Percentiles rank a stretch among this genome's conserved stretches.
Evolutionary conservation across 2,797 vertebrate species (phyloP).

Genomic region (Odontamblyopus rebecca): DNA sequence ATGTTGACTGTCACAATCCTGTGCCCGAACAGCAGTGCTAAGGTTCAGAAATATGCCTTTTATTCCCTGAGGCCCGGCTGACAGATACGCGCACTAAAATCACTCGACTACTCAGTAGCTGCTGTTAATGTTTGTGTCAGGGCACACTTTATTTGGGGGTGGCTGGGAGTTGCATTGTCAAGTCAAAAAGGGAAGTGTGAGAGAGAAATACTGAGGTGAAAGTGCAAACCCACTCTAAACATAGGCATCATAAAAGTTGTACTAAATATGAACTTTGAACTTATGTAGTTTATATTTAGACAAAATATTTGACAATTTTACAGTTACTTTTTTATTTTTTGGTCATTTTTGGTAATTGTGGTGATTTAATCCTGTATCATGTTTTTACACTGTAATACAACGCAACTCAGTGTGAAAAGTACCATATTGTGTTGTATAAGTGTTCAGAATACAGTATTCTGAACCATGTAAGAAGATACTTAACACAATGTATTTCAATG

Average conservation of each 20-base stretch:
- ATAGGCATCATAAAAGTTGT: background rate
- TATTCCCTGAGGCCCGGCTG: slow-evolving; percentile 56
- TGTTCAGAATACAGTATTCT: too few relatives aligned
- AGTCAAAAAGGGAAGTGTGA: slow-evolving; percentile 28
- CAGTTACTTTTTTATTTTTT: too few relatives aligned
- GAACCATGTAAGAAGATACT: too few relatives aligned
- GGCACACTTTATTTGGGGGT: slow-evolving; percentile 60
- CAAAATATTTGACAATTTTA: too few relatives aligned
- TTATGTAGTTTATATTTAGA: background rate
- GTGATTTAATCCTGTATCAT: too few relatives aligned
- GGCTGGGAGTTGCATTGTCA: slow-evolving; percentile 68
- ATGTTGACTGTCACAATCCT: slow-evolving; percentile 70
- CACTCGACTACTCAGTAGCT: slow-evolving; percentile 63
- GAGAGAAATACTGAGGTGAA: background rate
- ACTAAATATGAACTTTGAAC: background rate
- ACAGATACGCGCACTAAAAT: slow-evolving; percentile 62
- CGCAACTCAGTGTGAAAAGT: too few relatives aligned
- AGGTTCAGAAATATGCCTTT: slow-evolving; percentile 67
- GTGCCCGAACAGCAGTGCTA: slow-evolving; percentile 54
- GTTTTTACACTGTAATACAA: too few relatives aligned
- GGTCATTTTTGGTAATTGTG: too few relatives aligned
- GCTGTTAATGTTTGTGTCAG: slow-evolving; percentile 72
- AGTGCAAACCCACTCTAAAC: background rate
- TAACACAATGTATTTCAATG: too few relatives aligned
- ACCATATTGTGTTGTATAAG: too few relatives aligned